phyloP scores from a whole-genome alignment of 2,888 invertebrate genomes.

The Chymomyza amoena region DNA sequence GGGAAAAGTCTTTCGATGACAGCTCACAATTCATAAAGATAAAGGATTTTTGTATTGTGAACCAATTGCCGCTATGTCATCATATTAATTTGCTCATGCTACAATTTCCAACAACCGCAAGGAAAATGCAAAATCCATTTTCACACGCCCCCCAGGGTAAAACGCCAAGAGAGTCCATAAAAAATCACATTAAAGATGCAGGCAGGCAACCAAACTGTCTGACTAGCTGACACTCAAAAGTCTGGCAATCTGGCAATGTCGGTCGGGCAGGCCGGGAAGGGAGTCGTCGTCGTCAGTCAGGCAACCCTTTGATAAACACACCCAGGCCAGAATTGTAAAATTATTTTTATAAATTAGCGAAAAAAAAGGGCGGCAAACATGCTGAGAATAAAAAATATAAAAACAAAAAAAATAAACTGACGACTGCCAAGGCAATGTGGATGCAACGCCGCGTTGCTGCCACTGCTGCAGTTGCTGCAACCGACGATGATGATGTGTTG shows the following conservation, averaged over 20 bases:
- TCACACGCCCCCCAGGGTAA: conserved; percentile 25
- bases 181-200: conserved; percentile 39
- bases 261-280: neutral
- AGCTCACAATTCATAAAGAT: neutral
- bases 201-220: neutral
- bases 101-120: neutral
- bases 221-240: neutral
- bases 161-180: neutral
- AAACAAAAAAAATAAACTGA: conserved; percentile 10
- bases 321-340: conserved; percentile 26
- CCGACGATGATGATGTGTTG: neutral
- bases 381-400: conserved; percentile 2
- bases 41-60: neutral
- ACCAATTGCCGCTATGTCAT: neutral
- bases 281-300: neutral
- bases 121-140: conserved; percentile 14
- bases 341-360: conserved; percentile 74
- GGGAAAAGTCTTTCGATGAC: no score
- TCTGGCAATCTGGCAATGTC: neutral
- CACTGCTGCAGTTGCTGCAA: conserved; percentile 5
- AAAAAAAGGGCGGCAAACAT: conserved; percentile 33
- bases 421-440: conserved; percentile 17
- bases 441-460: conserved; percentile 8
- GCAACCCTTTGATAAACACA: conserved; percentile 1
- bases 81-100: conserved; percentile 1